Conservation (phyloP, 2,113 vertebrate species). For the Nyctibius bracteatus region DNA sequence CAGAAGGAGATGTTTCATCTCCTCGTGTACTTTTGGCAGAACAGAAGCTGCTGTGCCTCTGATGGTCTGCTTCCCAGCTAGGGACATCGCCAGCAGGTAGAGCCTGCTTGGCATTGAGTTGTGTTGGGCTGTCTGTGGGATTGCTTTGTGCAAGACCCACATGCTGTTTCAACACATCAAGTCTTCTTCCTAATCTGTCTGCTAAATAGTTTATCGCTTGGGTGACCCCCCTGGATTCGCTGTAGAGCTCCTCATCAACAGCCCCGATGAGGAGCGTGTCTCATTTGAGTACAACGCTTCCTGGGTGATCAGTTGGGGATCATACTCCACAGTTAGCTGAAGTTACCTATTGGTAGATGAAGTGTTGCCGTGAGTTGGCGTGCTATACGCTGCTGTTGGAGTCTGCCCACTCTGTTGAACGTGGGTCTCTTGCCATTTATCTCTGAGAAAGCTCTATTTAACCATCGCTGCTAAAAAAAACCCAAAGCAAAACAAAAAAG, state of each 20-base stretch:
- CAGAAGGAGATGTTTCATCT: background rate
- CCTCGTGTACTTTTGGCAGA: background rate
- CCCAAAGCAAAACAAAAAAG: background rate
- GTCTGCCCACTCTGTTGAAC: background rate
- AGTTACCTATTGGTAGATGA: background rate
- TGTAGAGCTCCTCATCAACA: background rate
- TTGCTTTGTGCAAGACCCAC: background rate
- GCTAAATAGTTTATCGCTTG: background rate
- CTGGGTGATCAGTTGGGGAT: background rate
- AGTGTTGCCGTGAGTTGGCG: background rate
- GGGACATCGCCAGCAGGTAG: background rate
- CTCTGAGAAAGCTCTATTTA: background rate
- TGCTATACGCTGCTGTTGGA: rapidly evolving
- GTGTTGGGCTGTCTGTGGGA: background rate
- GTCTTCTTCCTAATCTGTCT: background rate
- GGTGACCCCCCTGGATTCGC: background rate
- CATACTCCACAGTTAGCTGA: background rate
- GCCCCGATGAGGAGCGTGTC: rapidly evolving
- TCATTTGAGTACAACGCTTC: background rate
- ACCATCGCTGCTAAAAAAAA: background rate
- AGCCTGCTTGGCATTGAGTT: background rate
- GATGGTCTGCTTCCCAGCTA: background rate
- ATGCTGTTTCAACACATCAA: background rate
- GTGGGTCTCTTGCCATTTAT: background rate
- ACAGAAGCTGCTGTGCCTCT: background rate